Base-by-base conservation (phyloP, 2,797 vertebrate genomes). In the Paratrypauchen microcephalus region DNA sequence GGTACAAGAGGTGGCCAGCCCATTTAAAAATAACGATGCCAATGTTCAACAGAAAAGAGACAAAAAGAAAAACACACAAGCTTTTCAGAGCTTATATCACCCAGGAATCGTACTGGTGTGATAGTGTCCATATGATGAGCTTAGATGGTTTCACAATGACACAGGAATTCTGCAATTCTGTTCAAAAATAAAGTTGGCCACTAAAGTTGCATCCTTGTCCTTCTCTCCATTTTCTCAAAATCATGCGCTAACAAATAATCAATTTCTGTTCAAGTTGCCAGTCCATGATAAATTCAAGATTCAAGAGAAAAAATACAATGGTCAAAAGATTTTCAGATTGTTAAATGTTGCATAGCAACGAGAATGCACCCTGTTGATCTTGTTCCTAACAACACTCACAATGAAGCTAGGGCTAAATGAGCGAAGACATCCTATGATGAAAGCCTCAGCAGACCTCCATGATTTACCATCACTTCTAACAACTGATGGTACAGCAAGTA, bases 271-370 rank as follows among this genome's bases (percentile, higher is more conserved):
- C 72, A 68, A 56, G 66, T 57, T 72, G 48, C 72, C 61, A 47
- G 41, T 63, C 21, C 39, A 47, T 68, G 59, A 23, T 82, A 73
- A 70, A 72, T 66, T 76, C 64, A 67, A 70, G 67, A 69, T n/a
- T n/a, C n/a, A n/a, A n/a, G n/a, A 2, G 8, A 80, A 74, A 74
- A 56, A 61, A 85, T 75, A 76, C 66, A 81, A 82, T 82, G 74
- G 74, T 79, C 71, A 28, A 77, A 77, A 85, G 69, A 71, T 64
- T 66, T 82, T 76, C 56, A 80, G 78, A 69, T 75, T 84, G 63
- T 65, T 65, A 65, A 66, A 79, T 72, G 85, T 91, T 89, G 89
- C 89, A 89, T 91, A 89, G 86, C 87, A 89, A 89, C 86, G 82
- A 90, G 83, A 87, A 82, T 76, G 77, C 79, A 83, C 79, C 77